Percentiles rank a stretch among this genome's conserved stretches.
These are phyloP conservation scores for Clarias gariepinus DNA, from an alignment of 2,113 vertebrate genomes.

Conservation along the genomic window DNA sequence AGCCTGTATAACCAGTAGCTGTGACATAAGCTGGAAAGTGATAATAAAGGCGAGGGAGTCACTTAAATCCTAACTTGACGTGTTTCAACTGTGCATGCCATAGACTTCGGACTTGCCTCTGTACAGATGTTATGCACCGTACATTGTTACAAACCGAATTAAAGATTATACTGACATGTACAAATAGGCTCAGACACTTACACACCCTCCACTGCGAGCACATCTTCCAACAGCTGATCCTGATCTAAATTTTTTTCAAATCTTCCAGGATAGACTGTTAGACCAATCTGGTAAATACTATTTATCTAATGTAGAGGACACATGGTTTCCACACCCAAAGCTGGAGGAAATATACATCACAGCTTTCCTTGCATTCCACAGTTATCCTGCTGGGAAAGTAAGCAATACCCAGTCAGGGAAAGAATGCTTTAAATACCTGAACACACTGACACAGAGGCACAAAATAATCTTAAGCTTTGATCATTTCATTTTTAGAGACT, in stretches of 20 bases:
- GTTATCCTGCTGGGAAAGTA: constrained; percentile 67
- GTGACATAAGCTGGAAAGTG: neutral
- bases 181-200: neutral
- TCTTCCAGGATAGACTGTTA: neutral
- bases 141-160: neutral
- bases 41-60: neutral
- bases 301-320: constrained; percentile 47
- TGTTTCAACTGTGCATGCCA: constrained; percentile 52
- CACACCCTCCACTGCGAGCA: neutral
- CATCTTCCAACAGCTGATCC: neutral
- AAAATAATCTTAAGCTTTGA: constrained; percentile 8
- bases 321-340: constrained; percentile 59
- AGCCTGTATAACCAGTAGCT: neutral
- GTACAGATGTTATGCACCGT: constrained; percentile 30
- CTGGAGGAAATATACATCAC: constrained; percentile 60
- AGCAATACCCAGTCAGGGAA: constrained; percentile 59
- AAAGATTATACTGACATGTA: neutral
- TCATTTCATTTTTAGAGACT: neutral
- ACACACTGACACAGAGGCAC: constrained; percentile 30
- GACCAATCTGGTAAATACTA: constrained; percentile 1
- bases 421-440: constrained; percentile 57
- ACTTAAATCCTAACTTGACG: neutral
- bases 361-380: constrained; percentile 59
- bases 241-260: neutral
- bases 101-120: constrained; percentile 55